Conservation (phyloP, 2,797 vertebrate species). For the Phyllotis vaccarum region DNA sequence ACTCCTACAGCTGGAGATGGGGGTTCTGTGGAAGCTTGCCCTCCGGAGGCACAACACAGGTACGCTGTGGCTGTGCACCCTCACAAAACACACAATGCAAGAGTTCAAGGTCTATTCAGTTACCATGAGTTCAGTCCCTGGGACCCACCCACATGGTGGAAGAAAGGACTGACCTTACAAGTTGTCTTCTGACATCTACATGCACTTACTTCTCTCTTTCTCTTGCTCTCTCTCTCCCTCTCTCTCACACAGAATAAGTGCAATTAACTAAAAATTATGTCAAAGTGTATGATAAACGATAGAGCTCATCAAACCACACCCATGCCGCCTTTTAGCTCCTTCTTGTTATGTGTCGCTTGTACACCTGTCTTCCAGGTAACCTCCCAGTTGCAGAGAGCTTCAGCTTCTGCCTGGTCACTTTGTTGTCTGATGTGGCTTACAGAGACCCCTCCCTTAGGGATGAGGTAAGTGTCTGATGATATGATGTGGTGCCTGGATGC, state of each 20-base stretch:
- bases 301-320: background rate
- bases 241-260: background rate
- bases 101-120: background rate
- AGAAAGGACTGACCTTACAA: background rate
- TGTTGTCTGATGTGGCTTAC: conserved; percentile 96
- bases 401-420: conserved; percentile 96
- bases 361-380: conserved; percentile 87
- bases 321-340: background rate
- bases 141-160: background rate
- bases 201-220: background rate
- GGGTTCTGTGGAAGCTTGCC: background rate
- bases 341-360: background rate
- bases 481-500: background rate
- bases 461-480: conserved; percentile 89
- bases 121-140: background rate
- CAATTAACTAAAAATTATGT: background rate
- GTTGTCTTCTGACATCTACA: background rate
- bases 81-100: background rate
- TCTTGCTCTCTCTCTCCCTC: background rate
- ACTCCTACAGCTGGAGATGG: background rate
- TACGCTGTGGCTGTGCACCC: background rate
- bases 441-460: conserved; percentile 92
- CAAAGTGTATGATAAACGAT: background rate
- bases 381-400: conserved; percentile 98
- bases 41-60: background rate